Percentiles rank a stretch among this genome's conserved stretches.
phyloP scores from a whole-genome alignment of 2,113 vertebrate genomes.

The Nanorana parkeri region DNA sequence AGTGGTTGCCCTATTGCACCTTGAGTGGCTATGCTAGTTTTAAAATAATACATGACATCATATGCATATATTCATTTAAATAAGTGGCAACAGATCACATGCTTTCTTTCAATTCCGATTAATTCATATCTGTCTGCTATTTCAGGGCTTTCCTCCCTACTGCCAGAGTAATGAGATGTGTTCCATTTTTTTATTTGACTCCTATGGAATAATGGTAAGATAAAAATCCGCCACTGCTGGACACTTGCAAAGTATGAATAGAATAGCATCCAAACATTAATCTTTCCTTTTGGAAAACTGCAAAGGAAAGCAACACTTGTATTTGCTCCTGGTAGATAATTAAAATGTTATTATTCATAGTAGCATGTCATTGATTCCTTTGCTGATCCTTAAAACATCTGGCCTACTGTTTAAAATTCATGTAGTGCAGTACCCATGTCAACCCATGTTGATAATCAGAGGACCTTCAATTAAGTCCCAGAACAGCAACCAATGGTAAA shows the following conservation, averaged over 20 bases:
- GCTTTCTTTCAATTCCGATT: no score
- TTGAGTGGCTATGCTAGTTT: no score
- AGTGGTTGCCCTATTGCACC: no score
- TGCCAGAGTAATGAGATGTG: no score
- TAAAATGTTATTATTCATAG: conserved; percentile 65
- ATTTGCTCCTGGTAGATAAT: conserved; percentile 63
- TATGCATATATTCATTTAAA: no score
- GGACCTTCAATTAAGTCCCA: conserved; percentile 67
- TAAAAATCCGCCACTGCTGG: conserved; percentile 51
- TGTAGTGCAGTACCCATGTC: conserved; percentile 53
- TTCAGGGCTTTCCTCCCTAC: no score
- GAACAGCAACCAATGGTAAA: conserved; percentile 64
- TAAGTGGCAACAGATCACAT: no score
- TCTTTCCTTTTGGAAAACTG: conserved; percentile 58
- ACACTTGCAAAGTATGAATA: conserved; percentile 33
- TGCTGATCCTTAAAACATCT: conserved; percentile 68
- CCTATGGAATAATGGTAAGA: conserved; percentile 24
- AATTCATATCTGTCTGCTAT: no score
- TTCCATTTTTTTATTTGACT: background rate
- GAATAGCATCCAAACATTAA: conserved; percentile 53
- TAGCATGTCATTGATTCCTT: conserved; percentile 58
- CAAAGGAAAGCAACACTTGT: conserved; percentile 57
- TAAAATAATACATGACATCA: no score
- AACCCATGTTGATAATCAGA: conserved; percentile 65
- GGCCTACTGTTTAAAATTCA: conserved; percentile 66